Conservation (phyloP, 30 jellyfish, hydroid and myxozoan species). For the Morbakka virulenta region DNA sequence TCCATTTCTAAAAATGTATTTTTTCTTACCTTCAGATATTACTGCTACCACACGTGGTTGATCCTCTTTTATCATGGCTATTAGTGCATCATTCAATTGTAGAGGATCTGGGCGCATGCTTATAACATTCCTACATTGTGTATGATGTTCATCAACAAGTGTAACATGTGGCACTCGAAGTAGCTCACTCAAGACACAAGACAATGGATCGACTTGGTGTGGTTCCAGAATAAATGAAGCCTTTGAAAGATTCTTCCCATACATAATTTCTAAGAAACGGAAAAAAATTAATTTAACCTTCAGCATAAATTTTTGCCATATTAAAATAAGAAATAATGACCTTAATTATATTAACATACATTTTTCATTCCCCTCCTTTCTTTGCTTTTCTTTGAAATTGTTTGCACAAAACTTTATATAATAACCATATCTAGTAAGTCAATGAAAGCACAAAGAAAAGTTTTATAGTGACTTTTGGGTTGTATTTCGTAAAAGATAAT, state of each 20-base stretch:
- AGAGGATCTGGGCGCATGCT: constrained; percentile 80
- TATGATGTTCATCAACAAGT: constrained; percentile 66
- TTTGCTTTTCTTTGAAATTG: too few species aligned
- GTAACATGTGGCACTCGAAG: constrained; percentile 72
- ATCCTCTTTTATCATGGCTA: constrained; percentile 54
- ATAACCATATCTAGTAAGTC: too few species aligned
- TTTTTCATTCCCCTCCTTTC: too few species aligned
- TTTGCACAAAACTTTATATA: too few species aligned
- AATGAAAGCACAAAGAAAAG: too few species aligned
- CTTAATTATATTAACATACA: too few species aligned
- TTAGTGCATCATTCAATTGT: constrained; percentile 53
- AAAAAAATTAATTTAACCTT: too few species aligned
- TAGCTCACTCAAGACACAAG: constrained; percentile 72
- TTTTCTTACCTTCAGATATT: constrained; percentile 50
- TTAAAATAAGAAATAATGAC: too few species aligned
- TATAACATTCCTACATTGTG: constrained; percentile 59
- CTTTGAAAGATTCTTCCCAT: constrained; percentile 13
- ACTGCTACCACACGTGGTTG: constrained; percentile 70
- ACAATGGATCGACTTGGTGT: constrained; percentile 50
- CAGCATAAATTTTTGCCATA: too few species aligned
- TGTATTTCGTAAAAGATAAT: too few species aligned
- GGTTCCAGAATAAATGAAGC: constrained; percentile 76
- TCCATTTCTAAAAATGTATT: too few species aligned
- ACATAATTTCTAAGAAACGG: constrained; percentile 19
- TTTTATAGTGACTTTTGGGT: too few species aligned